These are phyloP conservation scores for Danionella cerebrum DNA, from an alignment of 2,113 vertebrate genomes.

Conservation along the genomic window DNA sequence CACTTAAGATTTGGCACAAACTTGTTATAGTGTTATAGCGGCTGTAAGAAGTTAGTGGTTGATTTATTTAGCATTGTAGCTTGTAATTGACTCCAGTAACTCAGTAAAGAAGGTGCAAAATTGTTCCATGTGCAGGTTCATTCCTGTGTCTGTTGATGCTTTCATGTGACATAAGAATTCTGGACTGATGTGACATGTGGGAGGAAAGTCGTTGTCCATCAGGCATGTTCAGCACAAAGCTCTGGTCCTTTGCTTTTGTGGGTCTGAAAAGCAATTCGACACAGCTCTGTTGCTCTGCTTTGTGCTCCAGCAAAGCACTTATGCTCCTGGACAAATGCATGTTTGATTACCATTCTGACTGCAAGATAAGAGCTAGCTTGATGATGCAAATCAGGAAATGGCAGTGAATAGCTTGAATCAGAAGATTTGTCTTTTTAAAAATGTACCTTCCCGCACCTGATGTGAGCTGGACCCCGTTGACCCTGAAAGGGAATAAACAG, in stretches of 20 bases:
- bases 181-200: neutral
- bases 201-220: neutral
- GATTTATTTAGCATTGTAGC: too few relatives aligned
- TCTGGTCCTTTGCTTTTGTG: neutral
- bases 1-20: too few relatives aligned
- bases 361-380: neutral
- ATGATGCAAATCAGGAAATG: neutral
- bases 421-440: neutral
- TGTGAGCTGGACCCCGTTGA: too few relatives aligned
- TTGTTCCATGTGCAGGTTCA: neutral
- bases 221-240: neutral
- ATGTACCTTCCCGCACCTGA: neutral
- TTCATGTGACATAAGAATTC: neutral
- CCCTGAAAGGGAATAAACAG: too few relatives aligned
- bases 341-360: constrained; percentile 7
- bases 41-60: too few relatives aligned
- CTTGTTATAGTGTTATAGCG: too few relatives aligned
- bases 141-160: neutral
- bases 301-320: neutral
- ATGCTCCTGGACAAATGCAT: neutral
- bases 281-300: neutral
- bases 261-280: neutral
- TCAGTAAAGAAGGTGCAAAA: neutral
- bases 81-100: too few relatives aligned
- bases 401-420: neutral